Evolutionary conservation across 2,113 vertebrate genomes (phyloP).

Genomic region (Lampris incognitus): DNA sequence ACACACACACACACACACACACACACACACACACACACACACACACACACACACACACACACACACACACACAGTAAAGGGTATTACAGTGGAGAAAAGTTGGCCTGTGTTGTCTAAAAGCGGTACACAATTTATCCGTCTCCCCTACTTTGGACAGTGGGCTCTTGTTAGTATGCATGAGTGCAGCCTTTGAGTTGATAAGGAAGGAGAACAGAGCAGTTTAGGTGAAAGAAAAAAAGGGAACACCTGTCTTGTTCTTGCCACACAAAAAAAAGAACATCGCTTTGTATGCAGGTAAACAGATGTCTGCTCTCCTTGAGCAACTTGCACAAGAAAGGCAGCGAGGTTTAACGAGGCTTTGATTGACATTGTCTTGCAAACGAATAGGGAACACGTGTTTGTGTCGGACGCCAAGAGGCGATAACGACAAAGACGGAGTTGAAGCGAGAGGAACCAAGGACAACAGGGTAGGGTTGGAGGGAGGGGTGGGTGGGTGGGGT

Average conservation of each 20-base stretch:
- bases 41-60: no score
- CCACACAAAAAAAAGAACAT: constrained; percentile 24
- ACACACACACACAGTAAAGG: no score
- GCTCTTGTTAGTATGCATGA: constrained; percentile 24
- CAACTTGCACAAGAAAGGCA: constrained; percentile 35
- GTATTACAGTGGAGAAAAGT: no score
- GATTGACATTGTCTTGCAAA: constrained; percentile 54
- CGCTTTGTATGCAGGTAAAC: constrained; percentile 41
- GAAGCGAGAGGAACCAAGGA: neutral
- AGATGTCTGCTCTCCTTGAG: constrained; percentile 46
- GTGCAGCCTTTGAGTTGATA: constrained; percentile 22
- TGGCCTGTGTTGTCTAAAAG: neutral
- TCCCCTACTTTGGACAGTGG: constrained; percentile 8
- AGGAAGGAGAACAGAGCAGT: constrained; percentile 18
- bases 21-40: no score
- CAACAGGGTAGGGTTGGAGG: neutral
- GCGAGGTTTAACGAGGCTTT: constrained; percentile 31
- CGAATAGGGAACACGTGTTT: constrained; percentile 48
- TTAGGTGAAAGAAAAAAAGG: constrained; percentile 37
- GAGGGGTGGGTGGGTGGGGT: neutral
- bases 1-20: no score
- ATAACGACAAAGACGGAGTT: constrained; percentile 26
- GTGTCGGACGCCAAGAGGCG: constrained; percentile 56
- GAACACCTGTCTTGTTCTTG: constrained; percentile 33
- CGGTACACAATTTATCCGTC: constrained; percentile 4